A percentile compares a stretch with the other conserved stretches of the same genome.
Evolutionary conservation across 2,113 vertebrate genomes (phyloP).

Genomic region (Myotis davidii): DNA sequence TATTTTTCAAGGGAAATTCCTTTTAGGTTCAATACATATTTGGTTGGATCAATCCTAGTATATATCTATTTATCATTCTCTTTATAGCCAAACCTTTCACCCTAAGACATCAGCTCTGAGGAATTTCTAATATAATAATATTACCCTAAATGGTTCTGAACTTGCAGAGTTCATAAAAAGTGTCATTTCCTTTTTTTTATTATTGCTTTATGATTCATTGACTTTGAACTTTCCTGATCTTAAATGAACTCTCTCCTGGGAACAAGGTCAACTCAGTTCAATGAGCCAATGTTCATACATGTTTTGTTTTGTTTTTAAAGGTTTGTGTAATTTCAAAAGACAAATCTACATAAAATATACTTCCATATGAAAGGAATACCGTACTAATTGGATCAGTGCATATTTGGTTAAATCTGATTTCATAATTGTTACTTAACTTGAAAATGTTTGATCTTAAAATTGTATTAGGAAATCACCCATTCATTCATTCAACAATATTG

Average conservation of each 20-base stretch:
- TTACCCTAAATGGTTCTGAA: constrained; percentile 34
- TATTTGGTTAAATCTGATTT: neutral
- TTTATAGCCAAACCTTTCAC: constrained; percentile 48
- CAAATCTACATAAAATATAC: constrained; percentile 26
- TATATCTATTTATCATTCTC: neutral
- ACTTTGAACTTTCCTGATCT: constrained; percentile 71
- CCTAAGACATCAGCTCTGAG: constrained; percentile 24
- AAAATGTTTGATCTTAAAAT: neutral
- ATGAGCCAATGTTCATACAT: neutral
- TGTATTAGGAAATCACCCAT: neutral
- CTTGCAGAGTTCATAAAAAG: constrained; percentile 47
- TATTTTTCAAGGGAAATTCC: constrained; percentile 25
- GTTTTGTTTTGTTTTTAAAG: neutral
- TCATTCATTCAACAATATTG: neutral
- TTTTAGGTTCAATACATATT: neutral
- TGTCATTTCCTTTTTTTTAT: constrained; percentile 47
- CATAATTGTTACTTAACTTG: neutral
- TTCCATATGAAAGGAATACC: constrained; percentile 2
- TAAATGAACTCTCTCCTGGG: constrained; percentile 59
- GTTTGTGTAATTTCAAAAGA: constrained; percentile 22
- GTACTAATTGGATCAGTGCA: neutral
- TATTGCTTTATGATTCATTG: constrained; percentile 70
- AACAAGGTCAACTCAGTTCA: constrained; percentile 68
- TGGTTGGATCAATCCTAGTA: neutral
- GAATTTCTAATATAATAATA: constrained; percentile 43